Base-by-base conservation (phyloP, 1,140 invertebrate species). In the Chlorops oryzae region DNA sequence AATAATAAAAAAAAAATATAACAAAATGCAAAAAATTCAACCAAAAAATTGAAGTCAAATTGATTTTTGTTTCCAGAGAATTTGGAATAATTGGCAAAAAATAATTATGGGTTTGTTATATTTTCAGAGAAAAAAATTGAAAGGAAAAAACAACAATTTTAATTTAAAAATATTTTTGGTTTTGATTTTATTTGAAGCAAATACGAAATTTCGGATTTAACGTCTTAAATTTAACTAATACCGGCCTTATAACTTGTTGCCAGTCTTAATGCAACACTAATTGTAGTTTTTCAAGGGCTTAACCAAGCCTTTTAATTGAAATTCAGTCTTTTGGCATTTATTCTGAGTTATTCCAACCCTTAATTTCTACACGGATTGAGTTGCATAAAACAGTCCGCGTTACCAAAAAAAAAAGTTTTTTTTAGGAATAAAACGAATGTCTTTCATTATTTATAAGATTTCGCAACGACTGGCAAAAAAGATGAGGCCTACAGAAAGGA, bases 1-100 rank as follows among this genome's bases (percentile, higher is more conserved):
- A 40, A 40, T 9, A 10, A 7, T 40, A 40, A 15, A 44, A 20
- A 22, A 10, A 44, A 44, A 44, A 20, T 40, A 15, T 9, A 44
- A 44, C 17, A 13, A 9, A 25, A 24, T 44, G 6, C 13, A 44
- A 25, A 25, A 17, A 9, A 2, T 25, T 43, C 15, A 28, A 5
- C 10, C 23, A 24, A 44, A 44, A 13, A 44, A 44, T 44, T 13
- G 27, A 18, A 44, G 20, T 7, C 15, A 13, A 44, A 44, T n/a
- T 44, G 23, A n/a, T n/a, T 34, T 25, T 28, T 22, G 13, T 32
- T 32, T 13, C n/a, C 27, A 32, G 7, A 32, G 27, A 32, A 9
- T 32, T 32, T 32, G 27, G 27, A 9, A 32, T 32, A 9, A 32
- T 32, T 32, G 27, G n/a, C 27, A 32, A 32, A 32, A 32, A n/a